These are phyloP conservation scores for Pangasius mekongensis DNA, from an alignment of 2,797 vertebrate species.

Conservation along the genomic window DNA sequence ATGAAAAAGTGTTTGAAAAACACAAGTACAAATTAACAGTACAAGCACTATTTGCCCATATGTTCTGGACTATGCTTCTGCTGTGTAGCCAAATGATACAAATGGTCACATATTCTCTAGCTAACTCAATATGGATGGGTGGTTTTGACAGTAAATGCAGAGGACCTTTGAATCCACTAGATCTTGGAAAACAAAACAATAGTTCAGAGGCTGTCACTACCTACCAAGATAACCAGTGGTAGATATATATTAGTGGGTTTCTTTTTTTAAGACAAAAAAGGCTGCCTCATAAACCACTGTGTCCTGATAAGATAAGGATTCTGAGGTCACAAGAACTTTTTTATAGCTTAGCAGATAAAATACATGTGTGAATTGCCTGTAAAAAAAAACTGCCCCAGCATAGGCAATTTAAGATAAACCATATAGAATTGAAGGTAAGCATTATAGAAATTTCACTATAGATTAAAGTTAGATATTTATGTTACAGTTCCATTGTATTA, in stretches of 20 bases:
- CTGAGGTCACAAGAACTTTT: not conserved
- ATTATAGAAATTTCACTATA: not conserved
- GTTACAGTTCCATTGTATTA: not conserved
- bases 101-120: not conserved
- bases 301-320: conserved; percentile 31
- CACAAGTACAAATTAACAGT: not conserved
- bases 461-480: not conserved
- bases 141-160: not conserved
- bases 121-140: not conserved
- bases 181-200: not conserved
- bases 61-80: not conserved
- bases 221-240: conserved; percentile 18
- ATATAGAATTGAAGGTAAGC: not conserved
- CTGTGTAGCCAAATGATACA: not conserved
- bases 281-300: not conserved
- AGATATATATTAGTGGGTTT: conserved; percentile 10
- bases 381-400: not conserved
- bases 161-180: not conserved
- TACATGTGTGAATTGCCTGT: not conserved
- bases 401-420: not conserved
- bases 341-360: conserved; percentile 5
- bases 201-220: not conserved
- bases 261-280: not conserved
- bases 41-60: not conserved
- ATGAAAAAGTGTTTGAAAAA: not conserved